These are phyloP conservation scores for Sepioteuthis lessoniana DNA, from an alignment of 2,888 invertebrate genomes.

Conservation along the genomic window DNA sequence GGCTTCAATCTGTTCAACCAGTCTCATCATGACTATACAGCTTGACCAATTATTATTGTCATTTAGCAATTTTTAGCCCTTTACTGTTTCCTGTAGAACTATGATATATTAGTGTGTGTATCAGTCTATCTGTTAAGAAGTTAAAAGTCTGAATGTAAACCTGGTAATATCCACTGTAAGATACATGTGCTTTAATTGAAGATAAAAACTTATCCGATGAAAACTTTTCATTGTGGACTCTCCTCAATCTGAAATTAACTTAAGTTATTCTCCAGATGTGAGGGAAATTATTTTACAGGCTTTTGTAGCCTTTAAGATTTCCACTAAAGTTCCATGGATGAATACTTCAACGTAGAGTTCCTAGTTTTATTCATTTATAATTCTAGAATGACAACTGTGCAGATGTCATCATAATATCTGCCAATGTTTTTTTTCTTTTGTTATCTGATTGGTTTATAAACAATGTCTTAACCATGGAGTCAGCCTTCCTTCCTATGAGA, in stretches of 20 bases:
- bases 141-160: background rate
- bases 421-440: background rate
- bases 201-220: background rate
- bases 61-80: background rate
- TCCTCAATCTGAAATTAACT: background rate
- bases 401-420: background rate
- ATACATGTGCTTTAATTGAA: background rate
- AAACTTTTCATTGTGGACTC: background rate
- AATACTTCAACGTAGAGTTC: background rate
- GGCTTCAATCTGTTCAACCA: conserved; percentile 46
- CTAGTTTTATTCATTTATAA: background rate
- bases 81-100: background rate
- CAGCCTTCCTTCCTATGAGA: conserved; percentile 33
- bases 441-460: background rate
- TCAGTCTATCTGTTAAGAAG: background rate
- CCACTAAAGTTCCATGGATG: background rate
- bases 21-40: conserved; percentile 42
- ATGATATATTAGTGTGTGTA: background rate
- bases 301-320: background rate
- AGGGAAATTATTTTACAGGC: background rate
- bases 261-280: background rate
- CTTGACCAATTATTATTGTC: conserved; percentile 3
- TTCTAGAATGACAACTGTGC: background rate
- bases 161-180: background rate
- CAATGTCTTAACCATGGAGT: background rate